Percentiles rank a stretch among this genome's conserved stretches.
Conservation (phyloP, 2,797 vertebrate species). For the Sciurus carolinensis region DNA sequence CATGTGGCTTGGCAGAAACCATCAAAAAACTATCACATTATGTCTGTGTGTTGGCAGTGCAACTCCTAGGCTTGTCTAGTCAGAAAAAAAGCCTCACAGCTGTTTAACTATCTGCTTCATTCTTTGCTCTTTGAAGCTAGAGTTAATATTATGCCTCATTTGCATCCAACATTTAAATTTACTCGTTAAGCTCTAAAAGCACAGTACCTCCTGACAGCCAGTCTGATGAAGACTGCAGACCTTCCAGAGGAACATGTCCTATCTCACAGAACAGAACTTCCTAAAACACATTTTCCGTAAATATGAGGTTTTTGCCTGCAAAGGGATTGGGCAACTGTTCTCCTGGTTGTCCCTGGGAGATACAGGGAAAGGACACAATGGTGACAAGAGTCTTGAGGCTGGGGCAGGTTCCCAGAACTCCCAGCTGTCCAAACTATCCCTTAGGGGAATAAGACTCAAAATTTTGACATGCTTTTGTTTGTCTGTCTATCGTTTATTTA, state of each 20-base stretch:
- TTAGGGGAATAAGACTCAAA: not conserved
- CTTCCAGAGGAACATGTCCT: not conserved
- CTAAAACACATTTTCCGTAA: slow-evolving; percentile 29
- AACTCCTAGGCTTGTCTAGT: not conserved
- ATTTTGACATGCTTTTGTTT: not conserved
- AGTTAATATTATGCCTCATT: slow-evolving; percentile 72
- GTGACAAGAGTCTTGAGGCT: not conserved
- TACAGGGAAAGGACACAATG: fast-evolving
- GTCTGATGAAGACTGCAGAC: not conserved
- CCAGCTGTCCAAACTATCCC: not conserved
- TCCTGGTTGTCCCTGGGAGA: not conserved
- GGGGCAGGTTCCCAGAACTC: not conserved
- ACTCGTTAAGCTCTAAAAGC: slow-evolving; percentile 62
- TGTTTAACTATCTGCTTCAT: slow-evolving; percentile 40
- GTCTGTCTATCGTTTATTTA: not conserved
- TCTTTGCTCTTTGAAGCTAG: slow-evolving; percentile 62
- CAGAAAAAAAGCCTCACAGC: slow-evolving; percentile 15
- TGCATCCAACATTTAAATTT: slow-evolving; percentile 72
- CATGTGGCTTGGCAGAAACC: not conserved
- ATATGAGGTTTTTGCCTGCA: not conserved
- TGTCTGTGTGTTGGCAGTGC: not conserved
- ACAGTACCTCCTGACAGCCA: not conserved
- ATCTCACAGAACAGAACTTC: slow-evolving; percentile 15
- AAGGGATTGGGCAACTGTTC: not conserved
- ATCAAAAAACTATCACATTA: not conserved